Conservation (phyloP, 2,113 vertebrate genomes). For the Megaleporinus macrocephalus region DNA sequence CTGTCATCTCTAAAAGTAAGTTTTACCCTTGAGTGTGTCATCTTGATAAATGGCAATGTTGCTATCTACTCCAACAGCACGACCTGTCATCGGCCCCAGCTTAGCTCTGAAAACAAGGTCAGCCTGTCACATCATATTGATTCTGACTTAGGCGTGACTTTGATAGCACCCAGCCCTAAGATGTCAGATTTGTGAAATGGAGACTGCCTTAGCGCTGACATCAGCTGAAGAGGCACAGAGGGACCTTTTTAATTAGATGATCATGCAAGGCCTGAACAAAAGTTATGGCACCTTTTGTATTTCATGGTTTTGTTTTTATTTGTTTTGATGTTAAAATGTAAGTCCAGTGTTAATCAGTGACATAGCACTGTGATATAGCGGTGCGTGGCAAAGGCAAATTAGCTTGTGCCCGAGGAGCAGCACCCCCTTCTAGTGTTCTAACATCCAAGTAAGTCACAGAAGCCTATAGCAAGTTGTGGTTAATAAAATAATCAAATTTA, state of each 20-base stretch:
- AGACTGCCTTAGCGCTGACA: background rate
- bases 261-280: background rate
- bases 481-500: no score
- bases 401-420: no score
- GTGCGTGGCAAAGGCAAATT: no score
- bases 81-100: conserved; percentile 21
- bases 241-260: background rate
- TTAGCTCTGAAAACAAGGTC: conserved; percentile 28
- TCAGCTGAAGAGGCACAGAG: background rate
- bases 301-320: no score
- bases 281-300: no score
- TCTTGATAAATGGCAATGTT: conserved; percentile 7
- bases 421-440: no score
- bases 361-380: no score
- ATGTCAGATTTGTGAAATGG: background rate
- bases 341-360: no score
- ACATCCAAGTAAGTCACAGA: no score
- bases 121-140: conserved; percentile 18
- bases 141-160: conserved; percentile 14
- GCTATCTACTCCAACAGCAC: conserved; percentile 9
- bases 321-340: no score
- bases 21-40: conserved; percentile 16
- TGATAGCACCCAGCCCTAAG: background rate
- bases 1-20: background rate
- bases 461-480: no score